phyloP scores from a whole-genome alignment of 2,888 invertebrate genomes.

The Sinotaia quadrata region DNA sequence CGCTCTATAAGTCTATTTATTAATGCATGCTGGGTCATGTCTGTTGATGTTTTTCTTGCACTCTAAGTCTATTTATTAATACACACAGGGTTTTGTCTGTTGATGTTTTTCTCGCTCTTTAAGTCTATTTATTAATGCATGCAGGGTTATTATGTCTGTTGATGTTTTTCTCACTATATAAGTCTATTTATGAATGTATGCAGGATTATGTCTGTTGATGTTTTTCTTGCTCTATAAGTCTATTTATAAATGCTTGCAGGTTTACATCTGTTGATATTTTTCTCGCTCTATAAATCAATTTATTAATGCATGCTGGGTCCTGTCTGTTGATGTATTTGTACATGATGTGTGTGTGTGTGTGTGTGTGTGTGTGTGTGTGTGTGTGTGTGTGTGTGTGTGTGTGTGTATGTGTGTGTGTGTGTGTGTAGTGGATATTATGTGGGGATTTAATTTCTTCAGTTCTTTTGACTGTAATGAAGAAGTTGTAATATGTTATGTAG shows the following conservation, averaged over 20 bases:
- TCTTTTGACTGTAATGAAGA: too few species aligned
- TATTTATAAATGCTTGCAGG: not conserved
- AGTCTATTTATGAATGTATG: not conserved
- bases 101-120: constrained; percentile 4
- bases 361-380: constrained; percentile 11
- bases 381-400: constrained; percentile 6
- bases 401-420: constrained; percentile 13
- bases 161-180: not conserved
- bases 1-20: not conserved
- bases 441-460: too few species aligned
- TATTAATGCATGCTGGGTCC: constrained; percentile 4
- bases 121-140: not conserved
- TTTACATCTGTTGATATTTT: not conserved
- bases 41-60: not conserved
- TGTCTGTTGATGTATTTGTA: not conserved
- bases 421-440: too few species aligned
- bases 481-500: too few species aligned
- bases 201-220: not conserved
- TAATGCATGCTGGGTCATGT: not conserved
- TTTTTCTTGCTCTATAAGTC: not conserved
- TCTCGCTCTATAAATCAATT: not conserved
- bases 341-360: constrained; percentile 1
- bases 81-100: not conserved
- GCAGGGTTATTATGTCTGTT: not conserved
- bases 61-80: not conserved